Base-by-base conservation (phyloP, 1,140 invertebrate genomes). In the Arion vulgaris region DNA sequence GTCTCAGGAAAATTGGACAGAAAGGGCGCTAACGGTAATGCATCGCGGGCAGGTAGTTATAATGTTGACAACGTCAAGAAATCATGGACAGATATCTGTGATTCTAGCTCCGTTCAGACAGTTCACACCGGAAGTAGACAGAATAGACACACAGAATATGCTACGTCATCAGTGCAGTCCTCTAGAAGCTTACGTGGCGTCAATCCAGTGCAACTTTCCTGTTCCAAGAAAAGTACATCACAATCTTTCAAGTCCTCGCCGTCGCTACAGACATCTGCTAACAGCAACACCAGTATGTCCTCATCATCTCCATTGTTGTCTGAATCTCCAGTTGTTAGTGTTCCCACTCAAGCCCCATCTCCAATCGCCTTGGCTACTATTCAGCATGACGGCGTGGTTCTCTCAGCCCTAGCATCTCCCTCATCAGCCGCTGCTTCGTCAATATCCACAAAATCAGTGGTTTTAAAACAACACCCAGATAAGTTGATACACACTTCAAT, bases 321-420 rank as follows among this genome's bases (percentile, higher is more conserved):
- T 41, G 36, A 41, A 9, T 26, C 41, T 19, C 71, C 71, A n/a
- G 11, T 39, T n/a, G 38, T 72, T 9, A 72, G 28, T n/a, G 36
- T 72, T 19, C 36, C 34, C 0, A 72, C 36, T 19, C 71, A 72
- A 32, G 71, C 23, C 11, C 41, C 78, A 36, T 5, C 39, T 1
- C 39, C 80, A 15, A 62, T 81, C 26, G 17, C 80, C 28, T 34
- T 81, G 34, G 71, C 71, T 1, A 36, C 71, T 15, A 45, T 81
- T 26, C 80, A 81, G 71, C 71, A 74, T 36, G 80, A 81, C 51
- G 71, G 80, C 11, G 36, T 81, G 5, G 11, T 81, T 41, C 71
- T 81, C 11, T 81, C 80, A 19, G 80, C 80, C 23, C 71, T 81
- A 2, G 80, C 80, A 41, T 74, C 69, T 17, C 80, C 80, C 49